phyloP scores from a whole-genome alignment of 2,797 vertebrate genomes.

The Gymnocypris eckloni region DNA sequence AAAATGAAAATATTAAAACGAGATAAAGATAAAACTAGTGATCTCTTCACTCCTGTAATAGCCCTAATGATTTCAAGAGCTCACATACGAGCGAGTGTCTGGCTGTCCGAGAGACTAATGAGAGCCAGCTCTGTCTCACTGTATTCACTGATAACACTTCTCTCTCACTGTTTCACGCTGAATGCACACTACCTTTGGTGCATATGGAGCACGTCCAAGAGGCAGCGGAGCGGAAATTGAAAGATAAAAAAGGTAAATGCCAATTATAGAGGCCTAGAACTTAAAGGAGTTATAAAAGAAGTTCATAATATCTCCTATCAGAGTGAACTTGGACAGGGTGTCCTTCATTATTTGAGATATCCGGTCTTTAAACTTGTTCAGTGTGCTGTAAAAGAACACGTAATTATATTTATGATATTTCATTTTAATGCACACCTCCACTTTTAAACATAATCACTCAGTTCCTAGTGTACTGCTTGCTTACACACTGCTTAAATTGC shows the following conservation, averaged over 20 bases:
- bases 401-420: slow-evolving; percentile 52
- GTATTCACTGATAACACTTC: slow-evolving; percentile 53
- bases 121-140: slow-evolving; percentile 39
- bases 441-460: background rate
- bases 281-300: slow-evolving; percentile 39
- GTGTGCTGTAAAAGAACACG: slow-evolving; percentile 37
- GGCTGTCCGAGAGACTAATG: slow-evolving; percentile 34
- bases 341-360: slow-evolving; percentile 38
- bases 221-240: slow-evolving; percentile 46
- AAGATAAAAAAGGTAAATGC: slow-evolving; percentile 53
- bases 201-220: slow-evolving; percentile 18
- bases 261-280: slow-evolving; percentile 61
- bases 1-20: background rate
- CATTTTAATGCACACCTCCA: slow-evolving; percentile 35
- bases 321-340: slow-evolving; percentile 41
- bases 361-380: slow-evolving; percentile 35
- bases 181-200: slow-evolving; percentile 46
- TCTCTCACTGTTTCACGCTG: slow-evolving; percentile 55
- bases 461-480: background rate
- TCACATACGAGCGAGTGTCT: slow-evolving; percentile 5
- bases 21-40: background rate
- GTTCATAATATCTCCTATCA: slow-evolving; percentile 40
- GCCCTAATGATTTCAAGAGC: slow-evolving; percentile 22
- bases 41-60: slow-evolving; percentile 6
- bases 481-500: background rate